Base-by-base conservation (phyloP, 2,888 invertebrate genomes). In the Aspidiotus destructor region DNA sequence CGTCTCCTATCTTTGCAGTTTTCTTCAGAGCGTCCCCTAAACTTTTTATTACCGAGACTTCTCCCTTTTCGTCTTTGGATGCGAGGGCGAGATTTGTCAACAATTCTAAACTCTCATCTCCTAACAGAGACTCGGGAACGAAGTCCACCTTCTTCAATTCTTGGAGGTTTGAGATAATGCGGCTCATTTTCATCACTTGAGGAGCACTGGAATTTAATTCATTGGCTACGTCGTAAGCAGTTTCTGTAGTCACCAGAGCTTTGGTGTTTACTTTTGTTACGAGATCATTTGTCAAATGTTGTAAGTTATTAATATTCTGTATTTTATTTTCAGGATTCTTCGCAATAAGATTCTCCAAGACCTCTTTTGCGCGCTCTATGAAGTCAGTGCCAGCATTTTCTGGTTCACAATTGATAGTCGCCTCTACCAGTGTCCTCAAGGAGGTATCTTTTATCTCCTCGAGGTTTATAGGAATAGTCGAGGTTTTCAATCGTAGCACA, bases 121-220 rank as follows among this genome's bases (percentile, higher is more conserved):
- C 28, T 7, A 53, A 7, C 11, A 62, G 55, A 41, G 41, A n/a
- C 0, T 40, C 40, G 1, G 44, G 16, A 1, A 69, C 11, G 6
- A 55, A 15, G 42, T 41, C n/a, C 8, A 61, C 52, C 28, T 61
- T 53, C 9, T 60, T n/a, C 8, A 61, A 17, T 62, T 69, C 55
- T 28, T 69, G 69, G 9, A 69, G n/a, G n/a, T 17, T 62, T 7
- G 78, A 77, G 1, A 79, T 75, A 3, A 80, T 76, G 69, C 79
- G 79, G 3, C 78, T 79, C 76, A 79, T 76, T 73, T 79, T 79
- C 0, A 79, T 75, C 0, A 79, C 78, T 0, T 77, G 74, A 41
- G 74, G 74, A 1, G 78, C 77, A 28, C 76, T 76, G 3, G 79
- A 71, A 11, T 78, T 76, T 1, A 79, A 73, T 62, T 77, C 76